Conservation (phyloP, 2,797 vertebrate genomes). For the Enteromius thamalakanensis region DNA sequence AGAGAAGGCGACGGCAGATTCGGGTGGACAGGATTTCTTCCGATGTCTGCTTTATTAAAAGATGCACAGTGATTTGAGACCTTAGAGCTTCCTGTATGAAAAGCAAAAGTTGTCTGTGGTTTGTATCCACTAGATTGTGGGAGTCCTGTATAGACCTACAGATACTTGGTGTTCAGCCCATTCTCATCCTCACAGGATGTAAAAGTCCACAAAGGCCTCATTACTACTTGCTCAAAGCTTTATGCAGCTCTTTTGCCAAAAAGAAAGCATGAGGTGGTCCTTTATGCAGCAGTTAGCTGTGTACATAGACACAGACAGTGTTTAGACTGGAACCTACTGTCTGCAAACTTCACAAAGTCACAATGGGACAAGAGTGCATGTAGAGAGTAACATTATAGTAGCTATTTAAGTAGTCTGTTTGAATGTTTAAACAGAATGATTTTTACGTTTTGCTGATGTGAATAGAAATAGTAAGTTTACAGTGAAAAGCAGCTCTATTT, state of each 20-base stretch:
- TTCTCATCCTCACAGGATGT: slow-evolving; percentile 51
- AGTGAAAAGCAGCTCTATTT: not conserved
- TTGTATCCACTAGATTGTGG: slow-evolving; percentile 8
- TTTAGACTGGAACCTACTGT: slow-evolving; percentile 22
- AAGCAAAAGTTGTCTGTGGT: slow-evolving; percentile 12
- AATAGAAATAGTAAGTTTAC: not conserved
- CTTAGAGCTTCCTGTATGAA: slow-evolving; percentile 41
- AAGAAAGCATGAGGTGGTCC: slow-evolving; percentile 25
- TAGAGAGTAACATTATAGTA: not conserved
- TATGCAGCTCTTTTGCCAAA: slow-evolving; percentile 44
- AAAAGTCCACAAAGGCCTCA: slow-evolving; percentile 54
- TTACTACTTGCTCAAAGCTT: slow-evolving; percentile 36
- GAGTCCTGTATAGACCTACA: slow-evolving; percentile 56
- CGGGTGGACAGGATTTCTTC: slow-evolving; percentile 41
- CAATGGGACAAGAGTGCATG: not conserved
- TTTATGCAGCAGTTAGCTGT: slow-evolving; percentile 7
- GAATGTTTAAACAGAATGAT: not conserved
- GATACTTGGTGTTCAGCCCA: slow-evolving; percentile 66
- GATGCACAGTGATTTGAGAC: slow-evolving; percentile 50
- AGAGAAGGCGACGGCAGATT: slow-evolving; percentile 25
- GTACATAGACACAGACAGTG: slow-evolving; percentile 1
- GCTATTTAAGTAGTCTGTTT: not conserved
- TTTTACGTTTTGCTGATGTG: not conserved
- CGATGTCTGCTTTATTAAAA: slow-evolving; percentile 37
- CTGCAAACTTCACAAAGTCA: slow-evolving; percentile 15